These are phyloP conservation scores for Paratilapia polleni DNA, from an alignment of 2,113 vertebrate genomes.

Conservation along the genomic window DNA sequence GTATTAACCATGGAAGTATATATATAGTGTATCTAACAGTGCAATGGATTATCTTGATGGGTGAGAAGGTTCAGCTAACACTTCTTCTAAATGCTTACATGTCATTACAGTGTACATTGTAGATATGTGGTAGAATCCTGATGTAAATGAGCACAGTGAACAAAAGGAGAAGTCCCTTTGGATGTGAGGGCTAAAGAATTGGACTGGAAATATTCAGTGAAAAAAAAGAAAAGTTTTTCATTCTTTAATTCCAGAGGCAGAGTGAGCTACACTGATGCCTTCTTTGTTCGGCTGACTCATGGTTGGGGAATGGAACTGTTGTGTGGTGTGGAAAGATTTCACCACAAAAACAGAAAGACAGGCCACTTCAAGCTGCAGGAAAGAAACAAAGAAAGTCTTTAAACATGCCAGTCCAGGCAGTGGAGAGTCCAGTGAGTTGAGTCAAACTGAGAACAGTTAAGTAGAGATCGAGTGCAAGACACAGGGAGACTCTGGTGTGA, in stretches of 20 bases:
- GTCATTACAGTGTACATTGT: neutral
- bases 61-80: constrained; percentile 45
- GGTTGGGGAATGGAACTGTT: constrained; percentile 74
- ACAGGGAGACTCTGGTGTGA: constrained; percentile 67
- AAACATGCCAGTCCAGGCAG: constrained; percentile 48
- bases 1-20: constrained; percentile 69
- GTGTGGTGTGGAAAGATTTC: constrained; percentile 76
- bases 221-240: constrained; percentile 53
- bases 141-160: constrained; percentile 24
- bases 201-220: constrained; percentile 41
- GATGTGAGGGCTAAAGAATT: constrained; percentile 13
- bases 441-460: constrained; percentile 47
- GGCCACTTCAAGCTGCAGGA: constrained; percentile 59
- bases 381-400: constrained; percentile 74
- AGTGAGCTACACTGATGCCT: constrained; percentile 67
- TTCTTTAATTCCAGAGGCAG: constrained; percentile 58
- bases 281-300: constrained; percentile 79
- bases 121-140: neutral
- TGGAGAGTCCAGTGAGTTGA: constrained; percentile 37
- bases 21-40: constrained; percentile 42
- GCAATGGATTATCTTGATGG: constrained; percentile 68
- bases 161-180: constrained; percentile 16
- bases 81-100: constrained; percentile 29
- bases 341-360: constrained; percentile 65
- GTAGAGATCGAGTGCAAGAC: constrained; percentile 46